Conservation (phyloP, 2,113 vertebrate genomes). For the Brachyistius frenatus region DNA sequence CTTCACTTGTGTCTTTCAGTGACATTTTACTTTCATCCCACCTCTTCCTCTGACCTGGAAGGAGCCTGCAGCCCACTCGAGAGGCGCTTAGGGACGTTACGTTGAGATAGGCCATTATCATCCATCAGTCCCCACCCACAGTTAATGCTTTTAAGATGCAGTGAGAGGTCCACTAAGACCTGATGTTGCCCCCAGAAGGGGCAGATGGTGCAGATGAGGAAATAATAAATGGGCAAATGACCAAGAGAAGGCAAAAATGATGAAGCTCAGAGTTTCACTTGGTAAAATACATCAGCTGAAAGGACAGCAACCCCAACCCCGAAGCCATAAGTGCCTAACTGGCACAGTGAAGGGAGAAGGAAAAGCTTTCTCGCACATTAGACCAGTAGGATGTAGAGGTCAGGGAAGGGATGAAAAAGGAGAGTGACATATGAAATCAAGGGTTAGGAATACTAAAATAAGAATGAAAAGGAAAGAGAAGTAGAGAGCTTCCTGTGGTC, state of each 20-base stretch:
- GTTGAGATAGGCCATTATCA: constrained; percentile 76
- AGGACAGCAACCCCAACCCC: constrained; percentile 59
- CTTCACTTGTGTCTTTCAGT: constrained; percentile 51
- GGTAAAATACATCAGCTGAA: constrained; percentile 76
- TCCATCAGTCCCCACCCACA: constrained; percentile 79
- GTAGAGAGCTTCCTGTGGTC: constrained; percentile 68
- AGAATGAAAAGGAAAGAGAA: constrained; percentile 60
- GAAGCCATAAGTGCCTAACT: constrained; percentile 62
- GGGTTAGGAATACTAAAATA: constrained; percentile 70
- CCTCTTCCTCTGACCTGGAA: constrained; percentile 67
- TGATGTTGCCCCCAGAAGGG: constrained; percentile 69
- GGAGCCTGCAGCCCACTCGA: constrained; percentile 66
- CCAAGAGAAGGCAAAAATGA: constrained; percentile 73
- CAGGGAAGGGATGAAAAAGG: constrained; percentile 55
- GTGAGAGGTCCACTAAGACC: constrained; percentile 75
- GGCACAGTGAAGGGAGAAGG: constrained; percentile 37
- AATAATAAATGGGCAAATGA: constrained; percentile 81
- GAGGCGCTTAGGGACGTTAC: constrained; percentile 74
- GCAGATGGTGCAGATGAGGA: constrained; percentile 80
- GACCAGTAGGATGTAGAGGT: constrained; percentile 62
- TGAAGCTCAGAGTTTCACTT: constrained; percentile 71
- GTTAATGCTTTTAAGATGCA: constrained; percentile 83
- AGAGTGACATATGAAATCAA: constrained; percentile 66
- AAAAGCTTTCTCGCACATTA: constrained; percentile 69
- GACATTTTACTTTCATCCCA: constrained; percentile 67